phyloP scores from a whole-genome alignment of 35 echinoderm and acorn worm genomes.

The Ophioderma brevispina region DNA sequence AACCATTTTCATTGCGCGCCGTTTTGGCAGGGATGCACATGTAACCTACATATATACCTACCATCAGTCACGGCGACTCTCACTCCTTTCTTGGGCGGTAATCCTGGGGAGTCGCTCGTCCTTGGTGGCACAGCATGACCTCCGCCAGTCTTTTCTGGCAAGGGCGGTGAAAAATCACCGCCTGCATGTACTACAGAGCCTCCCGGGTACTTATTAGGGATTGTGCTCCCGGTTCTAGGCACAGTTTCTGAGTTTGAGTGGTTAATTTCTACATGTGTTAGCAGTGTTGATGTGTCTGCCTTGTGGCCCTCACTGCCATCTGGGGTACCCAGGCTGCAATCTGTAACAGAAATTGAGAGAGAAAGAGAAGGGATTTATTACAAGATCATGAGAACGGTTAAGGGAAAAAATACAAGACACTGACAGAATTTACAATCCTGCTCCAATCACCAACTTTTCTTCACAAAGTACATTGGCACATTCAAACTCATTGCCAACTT shows the following conservation, averaged over 20 bases:
- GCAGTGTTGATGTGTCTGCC: not conserved
- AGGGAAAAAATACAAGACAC: too few relatives aligned
- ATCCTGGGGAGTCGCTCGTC: conserved; percentile 2
- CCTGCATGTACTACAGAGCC: not conserved
- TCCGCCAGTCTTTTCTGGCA: conserved; percentile 28
- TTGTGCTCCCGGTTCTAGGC: not conserved
- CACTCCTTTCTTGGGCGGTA: conserved; percentile 40
- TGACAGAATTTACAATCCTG: too few relatives aligned
- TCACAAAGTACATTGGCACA: too few relatives aligned
- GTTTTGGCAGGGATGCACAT: too few relatives aligned
- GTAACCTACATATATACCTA: too few relatives aligned
- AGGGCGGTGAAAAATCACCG: conserved; percentile 23
- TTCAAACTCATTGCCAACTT: too few relatives aligned
- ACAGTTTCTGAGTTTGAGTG: not conserved
- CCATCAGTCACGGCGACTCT: not conserved
- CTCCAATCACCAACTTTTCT: too few relatives aligned
- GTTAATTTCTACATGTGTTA: conserved; percentile 37
- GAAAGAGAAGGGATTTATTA: too few relatives aligned
- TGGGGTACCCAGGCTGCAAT: not conserved
- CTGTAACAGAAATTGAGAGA: too few relatives aligned
- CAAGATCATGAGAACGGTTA: too few relatives aligned
- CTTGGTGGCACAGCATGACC: conserved; percentile 18
- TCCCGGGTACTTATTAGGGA: not conserved
- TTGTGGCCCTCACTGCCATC: not conserved
- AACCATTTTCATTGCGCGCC: too few relatives aligned